These are phyloP conservation scores for Stramonita haemastoma DNA, from an alignment of 2,888 invertebrate species.

Conservation along the genomic window DNA sequence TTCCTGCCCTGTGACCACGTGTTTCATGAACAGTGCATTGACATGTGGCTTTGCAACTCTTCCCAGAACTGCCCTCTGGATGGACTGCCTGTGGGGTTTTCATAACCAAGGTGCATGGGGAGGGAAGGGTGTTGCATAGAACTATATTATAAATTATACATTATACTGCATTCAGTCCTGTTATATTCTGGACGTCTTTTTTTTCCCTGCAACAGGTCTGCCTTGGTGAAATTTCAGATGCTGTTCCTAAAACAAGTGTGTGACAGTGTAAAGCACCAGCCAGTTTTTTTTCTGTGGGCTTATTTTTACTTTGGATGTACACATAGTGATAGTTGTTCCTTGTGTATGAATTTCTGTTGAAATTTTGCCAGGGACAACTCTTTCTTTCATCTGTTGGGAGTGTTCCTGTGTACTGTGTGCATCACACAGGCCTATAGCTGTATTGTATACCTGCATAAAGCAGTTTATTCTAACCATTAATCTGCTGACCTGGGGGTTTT, in stretches of 20 bases:
- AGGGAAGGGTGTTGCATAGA: not conserved
- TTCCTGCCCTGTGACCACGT: conserved; percentile 73
- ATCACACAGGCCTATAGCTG: not conserved
- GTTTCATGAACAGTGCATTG: conserved; percentile 74
- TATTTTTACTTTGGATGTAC: no score
- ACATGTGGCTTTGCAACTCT: conserved; percentile 72
- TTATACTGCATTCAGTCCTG: not conserved
- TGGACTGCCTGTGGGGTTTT: conserved; percentile 65
- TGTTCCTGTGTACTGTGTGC: not conserved
- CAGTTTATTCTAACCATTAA: not conserved
- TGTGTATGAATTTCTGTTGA: no score
- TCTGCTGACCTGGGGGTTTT: not conserved
- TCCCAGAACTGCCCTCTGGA: conserved; percentile 75
- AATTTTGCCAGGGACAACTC: no score
- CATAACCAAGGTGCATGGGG: conserved; percentile 27
- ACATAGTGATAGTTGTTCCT: no score
- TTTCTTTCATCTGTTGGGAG: no score
- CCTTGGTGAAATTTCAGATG: not conserved
- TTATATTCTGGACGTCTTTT: not conserved
- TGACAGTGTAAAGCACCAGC: no score
- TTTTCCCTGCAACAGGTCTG: not conserved
- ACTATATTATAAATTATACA: not conserved
- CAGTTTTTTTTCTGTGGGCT: no score
- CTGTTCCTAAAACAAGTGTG: not conserved
- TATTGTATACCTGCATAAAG: not conserved